Conservation (phyloP, 2,113 vertebrate genomes). For the Triplophysa siluroides region DNA sequence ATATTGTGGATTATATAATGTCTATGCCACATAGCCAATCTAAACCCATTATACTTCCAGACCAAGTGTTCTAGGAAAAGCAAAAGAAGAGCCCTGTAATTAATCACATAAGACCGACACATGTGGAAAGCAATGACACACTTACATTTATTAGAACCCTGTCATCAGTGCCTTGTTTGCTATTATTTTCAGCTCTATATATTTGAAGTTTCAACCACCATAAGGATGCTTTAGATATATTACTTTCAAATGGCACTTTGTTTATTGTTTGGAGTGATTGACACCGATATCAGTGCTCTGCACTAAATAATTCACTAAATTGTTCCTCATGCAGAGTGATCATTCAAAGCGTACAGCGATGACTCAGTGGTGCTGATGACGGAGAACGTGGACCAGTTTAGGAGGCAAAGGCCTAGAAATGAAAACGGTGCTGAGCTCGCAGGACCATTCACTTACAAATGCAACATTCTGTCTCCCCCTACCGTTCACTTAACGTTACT, state of each 20-base stretch:
- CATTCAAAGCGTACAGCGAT: constrained; percentile 39
- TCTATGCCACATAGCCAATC: background rate
- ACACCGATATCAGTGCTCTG: background rate
- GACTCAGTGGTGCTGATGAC: constrained; percentile 33
- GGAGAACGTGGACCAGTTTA: constrained; percentile 37
- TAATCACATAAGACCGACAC: background rate
- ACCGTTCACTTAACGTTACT: constrained; percentile 14
- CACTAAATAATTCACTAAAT: too few relatives aligned
- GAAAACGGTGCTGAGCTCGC: constrained; percentile 35
- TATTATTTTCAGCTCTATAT: background rate
- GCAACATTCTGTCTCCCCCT: constrained; percentile 53
- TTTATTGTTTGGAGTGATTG: background rate
- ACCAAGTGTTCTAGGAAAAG: background rate
- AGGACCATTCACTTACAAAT: background rate
- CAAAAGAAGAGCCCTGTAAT: background rate
- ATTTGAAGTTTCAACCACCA: background rate
- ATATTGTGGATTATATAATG: background rate
- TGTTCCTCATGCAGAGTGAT: constrained; percentile 1
- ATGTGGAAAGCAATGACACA: background rate
- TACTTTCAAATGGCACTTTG: background rate
- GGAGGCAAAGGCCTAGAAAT: constrained; percentile 47
- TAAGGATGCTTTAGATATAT: background rate
- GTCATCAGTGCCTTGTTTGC: background rate
- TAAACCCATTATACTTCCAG: constrained; percentile 1
- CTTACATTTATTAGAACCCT: background rate